Evolutionary conservation across 2,888 invertebrate species (phyloP).

Genomic region (Trissolcus japonicus): DNA sequence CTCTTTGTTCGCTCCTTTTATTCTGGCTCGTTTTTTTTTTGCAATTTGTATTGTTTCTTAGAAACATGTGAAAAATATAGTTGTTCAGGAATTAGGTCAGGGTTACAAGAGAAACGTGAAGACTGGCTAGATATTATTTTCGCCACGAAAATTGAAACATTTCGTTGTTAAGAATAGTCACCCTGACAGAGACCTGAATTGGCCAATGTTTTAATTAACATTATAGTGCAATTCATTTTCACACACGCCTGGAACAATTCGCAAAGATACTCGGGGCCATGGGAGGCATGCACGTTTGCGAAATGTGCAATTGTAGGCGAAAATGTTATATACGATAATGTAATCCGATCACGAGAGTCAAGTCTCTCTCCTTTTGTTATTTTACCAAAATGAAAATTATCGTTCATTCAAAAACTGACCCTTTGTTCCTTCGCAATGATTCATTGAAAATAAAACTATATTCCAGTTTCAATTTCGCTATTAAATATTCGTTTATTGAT

Average conservation of each 20-base stretch:
- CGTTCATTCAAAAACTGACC: too few relatives aligned
- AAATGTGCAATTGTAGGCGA: neutral
- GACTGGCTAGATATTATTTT: neutral
- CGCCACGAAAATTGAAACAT: neutral
- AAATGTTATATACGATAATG: neutral
- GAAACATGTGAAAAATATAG: neutral
- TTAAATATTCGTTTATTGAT: too few relatives aligned
- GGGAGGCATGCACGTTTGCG: conserved; percentile 10
- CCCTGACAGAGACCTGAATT: conserved; percentile 5
- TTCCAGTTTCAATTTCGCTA: too few relatives aligned
- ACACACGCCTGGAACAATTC: conserved; percentile 13
- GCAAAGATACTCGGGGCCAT: conserved; percentile 4
- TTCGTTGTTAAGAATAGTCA: neutral
- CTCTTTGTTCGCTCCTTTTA: too few relatives aligned
- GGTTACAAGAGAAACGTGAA: neutral
- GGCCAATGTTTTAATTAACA: conserved; percentile 21
- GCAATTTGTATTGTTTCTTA: neutral
- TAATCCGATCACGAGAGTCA: neutral
- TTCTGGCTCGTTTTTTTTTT: neutral
- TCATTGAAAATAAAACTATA: neutral
- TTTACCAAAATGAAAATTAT: too few relatives aligned
- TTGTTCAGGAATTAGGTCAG: neutral
- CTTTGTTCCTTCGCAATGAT: neutral
- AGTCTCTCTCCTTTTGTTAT: too few relatives aligned
- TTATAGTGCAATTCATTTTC: conserved; percentile 15